Base-by-base conservation (phyloP, 1,140 invertebrate species). In the Bombus sylvicola region DNA sequence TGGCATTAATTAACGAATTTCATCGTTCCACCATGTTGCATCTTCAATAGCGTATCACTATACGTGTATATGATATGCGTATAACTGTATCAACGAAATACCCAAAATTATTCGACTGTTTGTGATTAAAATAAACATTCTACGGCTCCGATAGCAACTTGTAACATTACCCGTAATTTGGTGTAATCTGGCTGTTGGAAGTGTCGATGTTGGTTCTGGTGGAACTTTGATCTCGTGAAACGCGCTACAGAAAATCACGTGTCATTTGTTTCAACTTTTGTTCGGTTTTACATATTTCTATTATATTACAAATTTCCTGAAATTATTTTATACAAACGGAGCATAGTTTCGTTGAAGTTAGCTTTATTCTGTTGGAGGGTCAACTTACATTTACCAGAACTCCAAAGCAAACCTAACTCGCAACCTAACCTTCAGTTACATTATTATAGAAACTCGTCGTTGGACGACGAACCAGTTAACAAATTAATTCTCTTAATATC, bases 1-100 rank as follows among this genome's bases (percentile, higher is more conserved):
- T 47, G 25, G 34, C 41, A 39, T 83, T 76, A 76, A 83, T 76
- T 83, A 83, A 83, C 59, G 41, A 75, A 82, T 82, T 82, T 82
- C 72, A 47, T 53, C 57, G 25, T 62, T n/a, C 3, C 71, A 31
- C 71, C 71, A 31, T 47, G 71, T 74, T 82, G 9, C 22, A 13
- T 28, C 4, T 28, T 25, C 10, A 39, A 39, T 5, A 74, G 72
- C 34, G 72, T 34, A 28, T 25, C 2, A 4, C 28, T 15, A 47
- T 15, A 15, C 43, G 43, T 15, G 9, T 39, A 28, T 28, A 69
- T 28, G 9, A 22, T 25, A 69, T 39, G 25, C 37, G 22, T 25
- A 25, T 22, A 37, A 12, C 4, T 13, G 28, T 62, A n/a, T 12
- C 59, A 62, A 62, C 12, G 28, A 62, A n/a, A 62, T 62, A n/a